A percentile compares a stretch with the other conserved stretches of the same genome.
Evolutionary conservation across 2,797 vertebrate genomes (phyloP).

Genomic region (Danio choprae): DNA sequence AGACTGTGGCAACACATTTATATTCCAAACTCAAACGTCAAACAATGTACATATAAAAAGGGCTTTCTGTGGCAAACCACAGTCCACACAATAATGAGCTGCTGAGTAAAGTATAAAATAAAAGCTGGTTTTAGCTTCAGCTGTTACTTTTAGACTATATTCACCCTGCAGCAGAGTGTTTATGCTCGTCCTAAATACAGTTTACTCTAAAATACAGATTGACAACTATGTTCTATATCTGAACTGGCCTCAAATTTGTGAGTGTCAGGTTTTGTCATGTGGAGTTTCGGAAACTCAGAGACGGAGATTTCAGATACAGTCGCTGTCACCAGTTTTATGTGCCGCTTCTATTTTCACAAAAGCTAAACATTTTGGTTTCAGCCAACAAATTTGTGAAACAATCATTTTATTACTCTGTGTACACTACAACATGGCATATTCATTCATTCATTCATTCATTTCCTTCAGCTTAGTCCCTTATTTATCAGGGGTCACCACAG

Average conservation of each 20-base stretch:
- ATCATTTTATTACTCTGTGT: too few relatives aligned
- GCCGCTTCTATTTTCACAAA: too few relatives aligned
- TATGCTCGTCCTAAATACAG: background rate
- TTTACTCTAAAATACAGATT: background rate
- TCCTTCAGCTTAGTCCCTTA: too few relatives aligned
- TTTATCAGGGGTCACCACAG: too few relatives aligned
- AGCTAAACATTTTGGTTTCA: too few relatives aligned
- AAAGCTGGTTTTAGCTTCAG: background rate
- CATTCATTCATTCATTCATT: too few relatives aligned
- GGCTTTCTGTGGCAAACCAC: constrained; percentile 17
- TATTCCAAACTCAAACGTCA: constrained; percentile 8
- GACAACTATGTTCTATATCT: background rate
- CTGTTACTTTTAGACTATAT: background rate
- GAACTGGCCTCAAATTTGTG: background rate
- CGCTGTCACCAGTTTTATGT: background rate
- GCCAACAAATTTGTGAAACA: too few relatives aligned
- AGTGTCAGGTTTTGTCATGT: background rate
- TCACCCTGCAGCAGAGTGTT: background rate
- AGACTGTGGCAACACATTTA: constrained; percentile 22
- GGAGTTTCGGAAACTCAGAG: background rate
- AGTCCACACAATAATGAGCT: constrained; percentile 14
- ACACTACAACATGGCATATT: too few relatives aligned
- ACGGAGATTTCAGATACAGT: background rate
- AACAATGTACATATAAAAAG: constrained; percentile 13
- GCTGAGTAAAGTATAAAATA: background rate